Conservation (phyloP, 2,797 vertebrate genomes). For the Rhinophrynus dorsalis region DNA sequence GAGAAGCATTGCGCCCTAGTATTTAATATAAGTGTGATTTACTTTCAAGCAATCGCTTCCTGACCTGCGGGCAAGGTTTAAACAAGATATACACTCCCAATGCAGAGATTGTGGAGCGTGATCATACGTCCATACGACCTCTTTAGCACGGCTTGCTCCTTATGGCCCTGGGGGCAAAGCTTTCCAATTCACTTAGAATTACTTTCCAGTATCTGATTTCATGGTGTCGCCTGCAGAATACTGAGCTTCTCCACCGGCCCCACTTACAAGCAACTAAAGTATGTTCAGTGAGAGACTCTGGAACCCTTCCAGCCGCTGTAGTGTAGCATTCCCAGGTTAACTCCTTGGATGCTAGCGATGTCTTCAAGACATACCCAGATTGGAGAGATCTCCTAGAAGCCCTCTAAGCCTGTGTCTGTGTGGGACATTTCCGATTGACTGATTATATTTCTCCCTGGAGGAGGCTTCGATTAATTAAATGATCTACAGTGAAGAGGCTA, state of each 20-base stretch:
- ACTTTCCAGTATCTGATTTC: slow-evolving; percentile 17
- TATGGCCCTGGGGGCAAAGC: slow-evolving; percentile 13
- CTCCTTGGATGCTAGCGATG: too few species aligned
- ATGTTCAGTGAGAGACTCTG: background rate
- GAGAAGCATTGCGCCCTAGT: background rate
- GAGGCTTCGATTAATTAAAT: slow-evolving; percentile 5
- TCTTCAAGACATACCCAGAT: too few species aligned
- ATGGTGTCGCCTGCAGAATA: slow-evolving; percentile 21
- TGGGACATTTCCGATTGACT: background rate
- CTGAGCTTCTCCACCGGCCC: background rate
- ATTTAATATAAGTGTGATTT: slow-evolving; percentile 28
- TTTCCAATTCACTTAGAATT: slow-evolving; percentile 36
- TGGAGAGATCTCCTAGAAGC: background rate
- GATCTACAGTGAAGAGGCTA: background rate
- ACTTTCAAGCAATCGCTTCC: slow-evolving; percentile 28
- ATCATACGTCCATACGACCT: slow-evolving; percentile 7
- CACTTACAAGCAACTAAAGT: slow-evolving; percentile 11
- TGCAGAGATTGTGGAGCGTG: slow-evolving; percentile 9
- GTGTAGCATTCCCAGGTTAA: too few species aligned
- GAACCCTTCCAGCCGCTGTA: background rate
- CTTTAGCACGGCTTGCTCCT: slow-evolving; percentile 5
- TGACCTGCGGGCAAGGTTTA: slow-evolving; percentile 26
- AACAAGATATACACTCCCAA: slow-evolving; percentile 25
- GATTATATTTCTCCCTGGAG: background rate
- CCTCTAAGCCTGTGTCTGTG: background rate